These are phyloP conservation scores for Numenius arquata DNA, from an alignment of 2,113 vertebrate species.

Conservation along the genomic window DNA sequence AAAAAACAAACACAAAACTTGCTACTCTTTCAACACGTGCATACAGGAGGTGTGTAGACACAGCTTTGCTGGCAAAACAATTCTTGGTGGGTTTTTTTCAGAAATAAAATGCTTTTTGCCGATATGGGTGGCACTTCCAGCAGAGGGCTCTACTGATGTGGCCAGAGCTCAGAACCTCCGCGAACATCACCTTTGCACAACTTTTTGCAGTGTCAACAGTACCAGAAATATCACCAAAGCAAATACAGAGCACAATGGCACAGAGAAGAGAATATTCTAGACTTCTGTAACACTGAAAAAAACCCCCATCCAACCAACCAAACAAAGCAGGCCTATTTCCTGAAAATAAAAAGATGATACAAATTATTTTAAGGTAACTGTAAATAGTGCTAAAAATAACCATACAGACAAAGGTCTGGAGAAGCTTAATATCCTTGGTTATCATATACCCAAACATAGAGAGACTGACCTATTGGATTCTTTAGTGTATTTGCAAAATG, in stretches of 20 bases:
- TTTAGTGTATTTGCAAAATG: not conserved
- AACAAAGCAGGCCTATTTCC: not conserved
- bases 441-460: not conserved
- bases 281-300: not conserved
- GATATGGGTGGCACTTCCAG: not conserved
- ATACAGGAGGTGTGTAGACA: not conserved
- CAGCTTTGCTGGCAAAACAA: not conserved
- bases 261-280: not conserved
- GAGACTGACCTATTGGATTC: not conserved
- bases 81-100: not conserved
- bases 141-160: constrained; percentile 52
- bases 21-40: not conserved
- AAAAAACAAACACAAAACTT: not conserved
- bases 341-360: not conserved
- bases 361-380: not conserved
- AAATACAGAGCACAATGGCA: not conserved
- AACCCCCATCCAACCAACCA: not conserved
- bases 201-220: not conserved
- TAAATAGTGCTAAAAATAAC: not conserved
- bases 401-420: not conserved
- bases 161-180: not conserved
- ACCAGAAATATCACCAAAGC: constrained; percentile 4
- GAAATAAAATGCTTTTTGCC: not conserved
- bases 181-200: not conserved
- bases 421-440: not conserved